Evolutionary conservation across 1,140 invertebrate genomes (phyloP).

Genomic region (Choristoneura fumiferana): DNA sequence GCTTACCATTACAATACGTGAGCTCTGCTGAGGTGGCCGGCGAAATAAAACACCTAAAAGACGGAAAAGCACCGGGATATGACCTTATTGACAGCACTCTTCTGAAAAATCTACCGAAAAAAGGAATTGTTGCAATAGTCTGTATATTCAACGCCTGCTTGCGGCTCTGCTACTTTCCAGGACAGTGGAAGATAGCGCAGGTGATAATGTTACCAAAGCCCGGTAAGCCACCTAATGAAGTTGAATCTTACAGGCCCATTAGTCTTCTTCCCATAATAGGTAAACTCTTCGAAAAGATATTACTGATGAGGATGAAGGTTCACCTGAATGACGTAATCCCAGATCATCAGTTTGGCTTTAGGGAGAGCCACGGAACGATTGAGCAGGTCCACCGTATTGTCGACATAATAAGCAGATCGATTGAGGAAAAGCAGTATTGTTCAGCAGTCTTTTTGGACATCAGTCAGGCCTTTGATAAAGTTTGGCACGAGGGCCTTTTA

Average conservation of each 20-base stretch:
- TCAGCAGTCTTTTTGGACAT: not conserved
- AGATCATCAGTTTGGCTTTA: not conserved
- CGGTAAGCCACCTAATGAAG: conserved; percentile 10
- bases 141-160: conserved; percentile 14
- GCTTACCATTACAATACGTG: conserved; percentile 1
- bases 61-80: conserved; percentile 20
- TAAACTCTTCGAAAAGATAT: conserved; percentile 6
- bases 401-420: not conserved
- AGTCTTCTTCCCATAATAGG: conserved; percentile 10
- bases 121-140: conserved; percentile 2
- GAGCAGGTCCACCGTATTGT: not conserved
- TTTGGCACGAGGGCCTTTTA: not conserved
- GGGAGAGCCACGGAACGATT: not conserved
- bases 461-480: not conserved
- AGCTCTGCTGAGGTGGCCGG: not conserved
- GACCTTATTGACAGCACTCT: conserved; percentile 15
- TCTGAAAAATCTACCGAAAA: conserved; percentile 1
- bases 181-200: conserved; percentile 20
- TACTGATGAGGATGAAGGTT: not conserved
- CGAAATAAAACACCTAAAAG: not conserved
- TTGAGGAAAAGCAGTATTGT: not conserved
- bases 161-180: not conserved
- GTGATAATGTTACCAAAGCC: conserved; percentile 24
- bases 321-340: not conserved
- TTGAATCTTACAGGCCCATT: conserved; percentile 2